These are phyloP conservation scores for Agrochola macilenta DNA, from an alignment of 2,888 invertebrate genomes.

Conservation along the genomic window DNA sequence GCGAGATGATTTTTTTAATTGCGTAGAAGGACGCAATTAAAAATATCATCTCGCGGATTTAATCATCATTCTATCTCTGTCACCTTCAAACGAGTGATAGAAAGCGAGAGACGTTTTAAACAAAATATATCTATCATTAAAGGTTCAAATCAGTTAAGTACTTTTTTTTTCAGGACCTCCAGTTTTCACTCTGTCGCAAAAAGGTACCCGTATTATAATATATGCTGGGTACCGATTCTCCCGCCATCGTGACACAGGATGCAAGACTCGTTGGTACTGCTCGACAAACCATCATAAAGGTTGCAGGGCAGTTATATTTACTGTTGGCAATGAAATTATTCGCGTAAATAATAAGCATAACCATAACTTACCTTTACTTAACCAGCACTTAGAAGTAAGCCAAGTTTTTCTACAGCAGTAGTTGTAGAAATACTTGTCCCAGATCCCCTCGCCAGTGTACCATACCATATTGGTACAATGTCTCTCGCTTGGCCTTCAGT, in stretches of 20 bases:
- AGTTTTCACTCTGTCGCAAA: background rate
- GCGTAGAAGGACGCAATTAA: no score
- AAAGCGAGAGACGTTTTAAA: background rate
- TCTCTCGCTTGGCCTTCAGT: no score
- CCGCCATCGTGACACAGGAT: slow-evolving; percentile 44
- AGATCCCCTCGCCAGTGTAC: no score
- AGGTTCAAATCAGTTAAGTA: background rate
- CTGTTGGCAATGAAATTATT: slow-evolving; percentile 61
- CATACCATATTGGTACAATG: no score
- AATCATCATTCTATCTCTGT: background rate
- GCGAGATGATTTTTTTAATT: no score
- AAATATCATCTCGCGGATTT: no score
- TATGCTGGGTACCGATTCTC: slow-evolving; percentile 36
- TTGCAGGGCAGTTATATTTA: slow-evolving; percentile 71
- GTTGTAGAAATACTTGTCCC: background rate
- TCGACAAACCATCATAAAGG: slow-evolving; percentile 68
- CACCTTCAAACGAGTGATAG: background rate
- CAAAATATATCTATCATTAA: background rate
- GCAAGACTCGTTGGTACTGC: slow-evolving; percentile 75
- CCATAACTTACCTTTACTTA: background rate
- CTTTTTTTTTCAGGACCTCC: slow-evolving; percentile 14
- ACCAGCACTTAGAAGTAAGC: no score
- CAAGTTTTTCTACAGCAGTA: no score
- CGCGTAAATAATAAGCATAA: slow-evolving; percentile 38
- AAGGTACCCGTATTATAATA: slow-evolving; percentile 29